These are phyloP conservation scores for Leptonema lineaticorne DNA, from an alignment of 1,140 invertebrate genomes.

Conservation along the genomic window DNA sequence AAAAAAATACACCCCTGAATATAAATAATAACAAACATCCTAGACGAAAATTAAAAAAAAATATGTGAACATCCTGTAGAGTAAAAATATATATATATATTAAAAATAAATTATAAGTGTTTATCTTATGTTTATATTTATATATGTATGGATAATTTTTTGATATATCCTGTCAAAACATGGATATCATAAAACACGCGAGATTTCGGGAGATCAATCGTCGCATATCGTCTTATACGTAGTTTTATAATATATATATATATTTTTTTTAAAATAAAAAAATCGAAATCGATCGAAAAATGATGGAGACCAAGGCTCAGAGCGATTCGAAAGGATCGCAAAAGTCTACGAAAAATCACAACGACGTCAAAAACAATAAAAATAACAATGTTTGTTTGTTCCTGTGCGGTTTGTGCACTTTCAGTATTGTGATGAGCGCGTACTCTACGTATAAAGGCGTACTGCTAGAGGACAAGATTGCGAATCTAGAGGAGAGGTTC, in stretches of 20 bases:
- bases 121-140: too few species aligned
- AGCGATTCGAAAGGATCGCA: background rate
- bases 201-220: too few species aligned
- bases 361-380: background rate
- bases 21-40: background rate
- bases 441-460: slow-evolving; percentile 36
- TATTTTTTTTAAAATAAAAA: too few species aligned
- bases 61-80: too few species aligned
- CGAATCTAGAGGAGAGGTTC: slow-evolving; percentile 35
- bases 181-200: too few species aligned
- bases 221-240: too few species aligned
- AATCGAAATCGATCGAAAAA: too few species aligned
- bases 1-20: background rate
- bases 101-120: background rate
- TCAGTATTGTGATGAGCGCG: slow-evolving; percentile 33
- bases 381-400: slow-evolving; percentile 9
- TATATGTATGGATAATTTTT: too few species aligned
- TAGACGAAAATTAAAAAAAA: too few species aligned
- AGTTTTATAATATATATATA: too few species aligned
- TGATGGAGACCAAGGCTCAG: background rate
- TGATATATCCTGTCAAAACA: too few species aligned
- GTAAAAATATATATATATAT: background rate
- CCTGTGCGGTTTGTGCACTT: slow-evolving; percentile 37
- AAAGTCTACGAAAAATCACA: background rate
- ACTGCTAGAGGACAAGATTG: slow-evolving; percentile 34